Evolutionary conservation across 2,888 invertebrate species (phyloP).

Genomic region (Theretra japonica): DNA sequence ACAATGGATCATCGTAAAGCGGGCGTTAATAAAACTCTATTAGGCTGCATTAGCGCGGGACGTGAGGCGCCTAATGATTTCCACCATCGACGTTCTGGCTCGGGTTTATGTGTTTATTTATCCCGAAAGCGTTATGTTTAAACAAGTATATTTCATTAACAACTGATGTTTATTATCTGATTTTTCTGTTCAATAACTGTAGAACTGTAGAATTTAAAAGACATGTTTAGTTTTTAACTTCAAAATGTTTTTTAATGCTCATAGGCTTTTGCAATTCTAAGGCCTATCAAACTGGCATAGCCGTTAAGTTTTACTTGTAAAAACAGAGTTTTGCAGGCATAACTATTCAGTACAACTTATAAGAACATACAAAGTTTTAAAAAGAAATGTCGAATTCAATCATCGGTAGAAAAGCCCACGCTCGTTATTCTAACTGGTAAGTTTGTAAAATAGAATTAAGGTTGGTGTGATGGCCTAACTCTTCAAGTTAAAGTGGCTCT

Average conservation of each 20-base stretch:
- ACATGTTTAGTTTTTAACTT: no score
- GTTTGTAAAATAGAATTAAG: not conserved
- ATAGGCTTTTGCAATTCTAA: no score
- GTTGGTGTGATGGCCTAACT: not conserved
- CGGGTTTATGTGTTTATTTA: constrained; percentile 13
- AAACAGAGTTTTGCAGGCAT: no score
- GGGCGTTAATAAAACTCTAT: constrained; percentile 21
- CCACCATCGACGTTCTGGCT: not conserved
- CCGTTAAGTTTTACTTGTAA: no score
- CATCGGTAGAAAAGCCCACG: not conserved
- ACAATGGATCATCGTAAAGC: constrained; percentile 22
- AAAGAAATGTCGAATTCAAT: constrained; percentile 1
- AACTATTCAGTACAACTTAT: no score
- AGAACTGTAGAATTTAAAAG: no score
- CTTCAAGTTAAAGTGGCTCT: not conserved
- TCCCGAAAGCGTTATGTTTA: not conserved
- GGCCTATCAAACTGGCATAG: no score
- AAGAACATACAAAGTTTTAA: not conserved
- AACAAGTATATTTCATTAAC: no score
- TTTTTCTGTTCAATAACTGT: no score
- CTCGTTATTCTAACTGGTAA: constrained; percentile 6
- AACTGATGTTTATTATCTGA: no score
- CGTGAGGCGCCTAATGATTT: constrained; percentile 13
- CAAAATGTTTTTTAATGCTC: no score
- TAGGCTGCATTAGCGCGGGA: constrained; percentile 16